Evolutionary conservation across 2,113 vertebrate species (phyloP), one percentile per base, ranked within the genome.

Genomic region (Crotalus helleri): DNA sequence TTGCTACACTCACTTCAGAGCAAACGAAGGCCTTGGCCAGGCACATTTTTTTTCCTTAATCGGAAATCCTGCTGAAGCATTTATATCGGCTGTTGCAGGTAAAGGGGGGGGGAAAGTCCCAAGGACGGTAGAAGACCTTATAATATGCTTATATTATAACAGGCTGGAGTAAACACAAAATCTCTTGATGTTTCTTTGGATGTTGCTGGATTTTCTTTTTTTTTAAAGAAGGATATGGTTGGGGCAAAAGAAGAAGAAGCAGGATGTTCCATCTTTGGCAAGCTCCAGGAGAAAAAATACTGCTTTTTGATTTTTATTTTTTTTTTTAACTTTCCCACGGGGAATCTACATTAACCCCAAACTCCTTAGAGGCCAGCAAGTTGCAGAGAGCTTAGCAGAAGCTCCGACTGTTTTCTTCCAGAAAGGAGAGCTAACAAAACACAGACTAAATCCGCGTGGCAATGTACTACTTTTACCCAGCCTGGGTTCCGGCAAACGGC

Each of bases 401-500:
- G 55, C 26, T 46, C 19, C 86, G 49, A 58, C 29, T 55, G 29
- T 87, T 46, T 55, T 91, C 33, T n/a, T 64, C 49, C 21, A 91
- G n/a, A 33, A 59, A 89, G 69, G 29, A 59, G 49, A 54, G 55
- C 55, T 51, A 23, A 33, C 85, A 57, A 44, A 93, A 89, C 61
- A 57, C 23, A 17, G 74, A 69, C 46, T 49, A 94, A 61, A 86
- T 49, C 55, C 26, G 24, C 53, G 3, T 9, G 26, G 44, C 90
- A 15, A 61, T 29, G 29, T 33, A 44, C 55, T 92, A 86, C 85
- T 94, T 93, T 92, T 90, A 87, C 49, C 21, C 46, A 90, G 93
- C 26, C 57, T 33, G 55, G 0, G 46, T 90, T 92, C 92, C n/a
- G 54, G 57, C 21, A 19, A 85, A 11, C 13, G 2, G 44, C 54